phyloP scores from a whole-genome alignment of 2,797 vertebrate species.

The Crypturellus tataupa region DNA sequence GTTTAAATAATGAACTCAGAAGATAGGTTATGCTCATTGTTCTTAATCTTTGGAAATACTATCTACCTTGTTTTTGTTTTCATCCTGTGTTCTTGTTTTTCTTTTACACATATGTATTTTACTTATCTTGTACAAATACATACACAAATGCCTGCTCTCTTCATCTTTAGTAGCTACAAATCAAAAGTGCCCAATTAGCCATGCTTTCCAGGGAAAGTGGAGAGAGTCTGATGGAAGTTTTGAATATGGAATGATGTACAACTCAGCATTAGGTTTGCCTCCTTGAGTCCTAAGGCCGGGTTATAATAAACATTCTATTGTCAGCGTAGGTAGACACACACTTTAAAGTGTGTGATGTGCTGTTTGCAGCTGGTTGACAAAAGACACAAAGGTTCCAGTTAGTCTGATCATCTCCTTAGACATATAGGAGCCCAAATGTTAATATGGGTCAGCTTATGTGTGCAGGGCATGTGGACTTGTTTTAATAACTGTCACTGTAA shows the following conservation, averaged over 20 bases:
- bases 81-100: not conserved
- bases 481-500: not conserved
- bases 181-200: not conserved
- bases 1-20: not conserved
- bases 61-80: not conserved
- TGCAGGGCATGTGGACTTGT: accelerated
- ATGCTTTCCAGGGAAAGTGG: not conserved
- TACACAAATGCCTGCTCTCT: not conserved
- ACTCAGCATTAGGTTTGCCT: not conserved
- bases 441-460: not conserved
- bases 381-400: not conserved
- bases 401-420: not conserved
- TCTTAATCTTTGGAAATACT: no score
- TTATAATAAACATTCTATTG: not conserved
- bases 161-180: not conserved
- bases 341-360: not conserved
- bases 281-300: not conserved
- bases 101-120: not conserved
- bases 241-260: not conserved
- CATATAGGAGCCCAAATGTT: not conserved
- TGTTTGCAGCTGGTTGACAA: not conserved
- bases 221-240: not conserved
- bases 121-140: no score
- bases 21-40: not conserved
- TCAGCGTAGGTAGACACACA: no score